phyloP scores from a whole-genome alignment of 2,888 invertebrate genomes.

The Tachystola acroxantha region DNA sequence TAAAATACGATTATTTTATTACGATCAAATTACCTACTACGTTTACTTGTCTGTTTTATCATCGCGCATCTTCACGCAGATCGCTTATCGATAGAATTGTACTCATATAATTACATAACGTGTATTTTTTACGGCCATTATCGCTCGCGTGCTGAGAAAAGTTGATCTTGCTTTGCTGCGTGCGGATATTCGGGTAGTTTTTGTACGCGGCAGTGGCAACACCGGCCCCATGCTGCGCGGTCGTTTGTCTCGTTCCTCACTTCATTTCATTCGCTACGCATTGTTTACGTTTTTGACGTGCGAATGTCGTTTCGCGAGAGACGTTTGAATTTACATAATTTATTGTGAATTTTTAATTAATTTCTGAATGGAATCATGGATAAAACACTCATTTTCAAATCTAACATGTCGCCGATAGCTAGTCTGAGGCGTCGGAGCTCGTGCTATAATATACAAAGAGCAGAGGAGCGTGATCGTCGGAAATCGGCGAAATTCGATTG shows the following conservation, averaged over 20 bases:
- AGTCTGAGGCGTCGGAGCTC: constrained; percentile 73
- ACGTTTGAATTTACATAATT: constrained; percentile 6
- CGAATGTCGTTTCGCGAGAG: constrained; percentile 8
- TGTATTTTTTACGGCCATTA: constrained; percentile 21
- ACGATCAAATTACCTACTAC: too few relatives aligned
- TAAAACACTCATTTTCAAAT: constrained; percentile 68
- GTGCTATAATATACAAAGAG: constrained; percentile 75
- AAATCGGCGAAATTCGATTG: constrained; percentile 74
- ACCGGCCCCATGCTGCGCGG: constrained; percentile 58
- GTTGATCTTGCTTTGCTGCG: constrained; percentile 41
- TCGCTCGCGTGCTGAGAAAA: constrained; percentile 33
- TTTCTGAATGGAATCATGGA: constrained; percentile 71
- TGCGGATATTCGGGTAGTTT: constrained; percentile 33
- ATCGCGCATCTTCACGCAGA: background rate
- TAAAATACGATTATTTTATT: too few relatives aligned
- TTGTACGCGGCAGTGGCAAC: constrained; percentile 63
- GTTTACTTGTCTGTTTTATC: too few relatives aligned
- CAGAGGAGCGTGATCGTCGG: constrained; percentile 72
- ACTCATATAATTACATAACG: constrained; percentile 20
- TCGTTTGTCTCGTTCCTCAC: constrained; percentile 27
- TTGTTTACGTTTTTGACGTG: constrained; percentile 65
- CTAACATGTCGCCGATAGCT: constrained; percentile 71
- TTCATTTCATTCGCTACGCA: constrained; percentile 48
- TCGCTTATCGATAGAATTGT: constrained; percentile 3
- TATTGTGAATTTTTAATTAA: constrained; percentile 16